Evolutionary conservation across 1,140 invertebrate species (phyloP), one percentile per base, ranked within the genome.

Genomic region (Aricia agestis): DNA sequence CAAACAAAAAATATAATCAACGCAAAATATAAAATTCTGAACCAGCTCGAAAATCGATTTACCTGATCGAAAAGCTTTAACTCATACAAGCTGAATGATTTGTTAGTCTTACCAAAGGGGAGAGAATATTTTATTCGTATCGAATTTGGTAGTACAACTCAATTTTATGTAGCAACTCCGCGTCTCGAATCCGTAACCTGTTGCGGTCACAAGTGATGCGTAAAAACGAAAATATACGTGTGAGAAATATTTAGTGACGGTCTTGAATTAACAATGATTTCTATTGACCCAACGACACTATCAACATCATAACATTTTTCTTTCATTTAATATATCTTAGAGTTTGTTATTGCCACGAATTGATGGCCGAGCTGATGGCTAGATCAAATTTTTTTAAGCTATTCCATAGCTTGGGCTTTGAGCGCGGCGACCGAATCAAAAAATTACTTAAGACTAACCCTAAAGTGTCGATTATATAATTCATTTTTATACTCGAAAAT

Each of bases 61-160:
- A 45, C 59, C 11, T 31, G 18, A 10, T 31, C 17, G n/a, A 10
- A 10, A 11, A 31, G 59, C 25, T 63, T 19, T 10, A n/a, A 63
- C 25, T 19, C 36, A 18, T 63, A 63, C 25, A 63, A 63, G 25
- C 59, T 31, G 25, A 19, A 63, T 63, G 59, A 63, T 63, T 63
- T 63, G 59, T 63, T 10, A 17, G 59, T 63, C 25, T 31, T 31
- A 18, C 25, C 59, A 31, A 31, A 18, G 59, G 45, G 13, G 7
- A 31, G 17, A 17, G 25, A 63, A 63, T 63, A 63, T 63, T 63
- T 63, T 63, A 63, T 61, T 61, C 58, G 58, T 10, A 31, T 63
- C 59, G 17, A 31, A 31, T 63, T 63, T 19, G 59, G 45, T 5
- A 63, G 59, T 63, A 31, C 59, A 63, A 63, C 59, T 63, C 59